Evolutionary conservation across 2,797 vertebrate species (phyloP).

Genomic region (Galago senegalensis): DNA sequence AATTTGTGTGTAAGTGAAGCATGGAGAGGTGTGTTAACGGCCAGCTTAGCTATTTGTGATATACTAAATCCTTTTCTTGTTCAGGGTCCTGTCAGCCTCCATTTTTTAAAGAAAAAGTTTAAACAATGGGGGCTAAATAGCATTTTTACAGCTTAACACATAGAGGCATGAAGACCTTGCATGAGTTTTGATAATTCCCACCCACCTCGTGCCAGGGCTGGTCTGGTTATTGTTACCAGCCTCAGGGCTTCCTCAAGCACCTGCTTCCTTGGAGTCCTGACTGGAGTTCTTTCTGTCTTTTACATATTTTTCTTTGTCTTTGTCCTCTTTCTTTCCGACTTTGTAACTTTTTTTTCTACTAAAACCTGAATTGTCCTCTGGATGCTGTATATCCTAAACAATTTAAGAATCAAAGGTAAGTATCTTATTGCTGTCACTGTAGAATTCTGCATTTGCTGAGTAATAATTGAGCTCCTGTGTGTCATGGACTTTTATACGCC

Average conservation of each 20-base stretch:
- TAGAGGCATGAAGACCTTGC: neutral
- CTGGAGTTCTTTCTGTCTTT: neutral
- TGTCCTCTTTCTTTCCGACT: neutral
- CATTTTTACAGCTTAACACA: neutral
- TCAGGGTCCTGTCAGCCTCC: neutral
- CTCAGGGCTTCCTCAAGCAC: neutral
- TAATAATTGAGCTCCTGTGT: neutral
- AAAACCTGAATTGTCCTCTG: neutral
- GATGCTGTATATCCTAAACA: neutral
- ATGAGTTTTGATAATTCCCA: neutral
- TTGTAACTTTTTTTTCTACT: neutral
- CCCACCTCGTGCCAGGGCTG: neutral
- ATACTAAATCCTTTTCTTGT: neutral
- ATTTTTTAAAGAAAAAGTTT: neutral
- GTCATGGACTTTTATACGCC: neutral
- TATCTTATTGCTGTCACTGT: neutral
- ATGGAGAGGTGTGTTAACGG: too few relatives aligned
- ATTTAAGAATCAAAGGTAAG: neutral
- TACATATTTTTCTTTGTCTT: neutral
- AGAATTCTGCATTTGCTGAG: neutral
- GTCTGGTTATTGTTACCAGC: neutral
- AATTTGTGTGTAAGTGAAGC: conserved; percentile 7
- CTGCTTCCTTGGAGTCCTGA: neutral
- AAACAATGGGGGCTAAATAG: neutral
- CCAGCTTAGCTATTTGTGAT: neutral